Conservation (phyloP, 37 sponge, comb jelly and placozoan species). For the Aplysina aerophoba region DNA sequence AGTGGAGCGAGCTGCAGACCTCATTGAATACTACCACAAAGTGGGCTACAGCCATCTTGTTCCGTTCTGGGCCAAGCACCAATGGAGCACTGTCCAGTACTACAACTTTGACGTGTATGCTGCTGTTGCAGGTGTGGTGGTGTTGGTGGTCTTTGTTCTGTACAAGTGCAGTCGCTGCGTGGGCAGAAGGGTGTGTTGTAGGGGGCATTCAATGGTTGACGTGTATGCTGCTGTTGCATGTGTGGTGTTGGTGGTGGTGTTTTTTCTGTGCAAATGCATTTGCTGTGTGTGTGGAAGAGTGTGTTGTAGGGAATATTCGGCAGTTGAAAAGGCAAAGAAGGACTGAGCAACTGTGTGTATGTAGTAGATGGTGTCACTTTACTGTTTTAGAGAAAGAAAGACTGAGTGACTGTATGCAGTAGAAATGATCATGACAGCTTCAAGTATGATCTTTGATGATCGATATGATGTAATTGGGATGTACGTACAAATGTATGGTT, state of each 20-base stretch:
- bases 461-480: no score
- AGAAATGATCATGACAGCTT: no score
- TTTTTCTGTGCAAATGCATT: no score
- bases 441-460: no score
- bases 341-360: not conserved
- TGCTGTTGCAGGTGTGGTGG: not conserved
- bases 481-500: no score
- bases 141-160: not conserved
- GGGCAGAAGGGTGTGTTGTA: no score
- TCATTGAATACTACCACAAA: slow-evolving; percentile 26
- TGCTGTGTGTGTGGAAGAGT: no score
- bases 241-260: not conserved
- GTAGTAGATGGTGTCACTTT: not conserved
- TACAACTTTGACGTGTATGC: slow-evolving; percentile 31
- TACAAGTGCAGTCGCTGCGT: no score
- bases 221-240: slow-evolving; percentile 35
- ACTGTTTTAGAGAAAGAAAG: not conserved
- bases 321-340: no score
- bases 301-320: no score
- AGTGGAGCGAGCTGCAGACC: slow-evolving; percentile 1
- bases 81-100: slow-evolving; percentile 26
- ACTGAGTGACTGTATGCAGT: no score
- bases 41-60: slow-evolving; percentile 18
- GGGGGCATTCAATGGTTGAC: not conserved
- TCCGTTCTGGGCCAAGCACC: slow-evolving; percentile 14